phyloP scores from a whole-genome alignment of 1,140 invertebrate species.

The Bursaphelenchus mucronatus region DNA sequence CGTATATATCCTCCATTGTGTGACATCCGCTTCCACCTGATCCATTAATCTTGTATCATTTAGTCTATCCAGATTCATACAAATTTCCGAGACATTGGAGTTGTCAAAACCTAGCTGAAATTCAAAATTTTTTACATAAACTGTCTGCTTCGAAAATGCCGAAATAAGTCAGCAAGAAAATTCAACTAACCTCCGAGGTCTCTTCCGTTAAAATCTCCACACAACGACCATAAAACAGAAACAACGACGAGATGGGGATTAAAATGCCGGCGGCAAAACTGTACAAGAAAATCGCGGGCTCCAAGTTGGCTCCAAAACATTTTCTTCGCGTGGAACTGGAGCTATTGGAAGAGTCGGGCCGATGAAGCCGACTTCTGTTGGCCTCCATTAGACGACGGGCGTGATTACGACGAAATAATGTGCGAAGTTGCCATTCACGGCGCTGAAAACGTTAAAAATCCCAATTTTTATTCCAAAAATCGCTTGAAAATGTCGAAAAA shows the following conservation, averaged over 20 bases:
- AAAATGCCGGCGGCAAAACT: conserved; percentile 26
- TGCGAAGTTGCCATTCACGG: too few relatives aligned
- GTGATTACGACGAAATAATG: too few relatives aligned
- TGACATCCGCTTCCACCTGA: conserved; percentile 27
- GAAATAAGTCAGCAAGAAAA: neutral
- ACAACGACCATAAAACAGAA: conserved; percentile 34
- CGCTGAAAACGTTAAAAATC: too few relatives aligned
- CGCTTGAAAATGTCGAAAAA: too few relatives aligned
- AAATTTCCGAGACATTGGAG: conserved; percentile 30
- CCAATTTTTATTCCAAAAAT: too few relatives aligned
- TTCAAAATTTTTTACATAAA: conserved; percentile 6
- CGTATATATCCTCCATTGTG: conserved; percentile 27
- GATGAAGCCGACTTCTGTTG: too few relatives aligned
- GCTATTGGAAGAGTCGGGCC: too few relatives aligned
- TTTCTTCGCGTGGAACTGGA: too few relatives aligned
- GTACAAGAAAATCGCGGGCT: conserved; percentile 31
- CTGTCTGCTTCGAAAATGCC: neutral
- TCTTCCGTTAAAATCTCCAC: conserved; percentile 28
- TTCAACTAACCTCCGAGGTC: neutral
- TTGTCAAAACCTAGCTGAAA: conserved; percentile 8
- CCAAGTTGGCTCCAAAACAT: conserved; percentile 15
- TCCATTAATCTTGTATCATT: conserved; percentile 27
- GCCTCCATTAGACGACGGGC: too few relatives aligned
- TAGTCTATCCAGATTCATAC: conserved; percentile 13
- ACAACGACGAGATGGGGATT: conserved; percentile 25